Evolutionary conservation across 2,888 invertebrate species (phyloP), one percentile per base, ranked within the genome.

Genomic region (Cabera pusaria): DNA sequence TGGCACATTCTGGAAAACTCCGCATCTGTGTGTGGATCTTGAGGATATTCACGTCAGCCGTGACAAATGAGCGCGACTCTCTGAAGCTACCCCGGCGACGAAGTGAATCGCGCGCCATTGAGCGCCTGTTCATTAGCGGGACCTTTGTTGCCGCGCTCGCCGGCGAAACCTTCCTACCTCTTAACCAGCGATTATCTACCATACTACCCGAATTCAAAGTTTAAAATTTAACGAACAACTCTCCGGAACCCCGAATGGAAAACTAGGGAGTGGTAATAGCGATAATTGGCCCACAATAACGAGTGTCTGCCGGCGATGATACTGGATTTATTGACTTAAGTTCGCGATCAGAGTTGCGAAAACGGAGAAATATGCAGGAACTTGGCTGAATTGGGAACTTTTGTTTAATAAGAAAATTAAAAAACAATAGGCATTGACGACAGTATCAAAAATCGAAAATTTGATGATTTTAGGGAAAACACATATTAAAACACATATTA

Each of bases 101-200:
- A 16, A 17, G 14, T 26, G 41, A 41, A 42, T 20, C 19, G 11
- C 36, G 38, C 42, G 47, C 54, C 50, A 59, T 62, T 59, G 65
- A 64, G 50, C 53, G 49, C 49, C 53, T 46, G 61, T 63, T 71
- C 72, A 67, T 68, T 71, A 71, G 56, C 55, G 39, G 29, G 52
- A 55, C 65, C 53, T 69, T 69, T 69, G 68, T 69, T 23, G n/a
- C 28, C 28, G 9, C 28, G 9, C 23, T 23, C 21, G 51, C 60
- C 48, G 49, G 44, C 49, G 45, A 52, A 56, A 56, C 59, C 14
- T 7, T 12, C 23, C 18, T 6, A 4, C 11, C n/a, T 5, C 9
- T 19, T 5, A n/a, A 3, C 8, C 21, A 22, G n/a, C 12, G n/a
- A n/a, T n/a, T n/a, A n/a, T n/a, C n/a, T n/a, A n/a, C n/a, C n/a